Conservation (phyloP, 2,888 invertebrate genomes). For the Icerya purchasi region DNA sequence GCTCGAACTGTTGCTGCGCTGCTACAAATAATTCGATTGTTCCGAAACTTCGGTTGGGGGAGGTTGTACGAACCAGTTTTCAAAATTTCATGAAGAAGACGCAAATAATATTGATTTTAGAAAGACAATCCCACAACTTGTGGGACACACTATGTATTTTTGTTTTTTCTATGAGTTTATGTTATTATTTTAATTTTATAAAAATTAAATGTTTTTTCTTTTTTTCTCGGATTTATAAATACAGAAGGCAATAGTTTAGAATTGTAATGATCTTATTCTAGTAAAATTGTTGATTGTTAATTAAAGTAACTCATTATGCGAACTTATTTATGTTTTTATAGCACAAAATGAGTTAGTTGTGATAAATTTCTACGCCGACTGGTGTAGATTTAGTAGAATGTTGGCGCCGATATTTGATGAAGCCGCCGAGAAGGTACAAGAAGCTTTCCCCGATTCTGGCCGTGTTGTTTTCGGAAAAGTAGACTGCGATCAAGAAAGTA, state of each 20-base stretch:
- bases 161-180: no score
- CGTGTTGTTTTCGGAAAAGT: slow-evolving; percentile 87
- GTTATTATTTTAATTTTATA: no score
- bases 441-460: slow-evolving; percentile 47
- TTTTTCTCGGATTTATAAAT: neutral
- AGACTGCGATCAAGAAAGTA: slow-evolving; percentile 83
- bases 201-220: neutral
- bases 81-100: no score
- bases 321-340: slow-evolving; percentile 30
- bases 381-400: slow-evolving; percentile 97
- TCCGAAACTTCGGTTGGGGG: no score
- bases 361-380: slow-evolving; percentile 98
- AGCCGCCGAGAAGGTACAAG: slow-evolving; percentile 64
- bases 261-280: neutral
- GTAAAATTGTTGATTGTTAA: neutral
- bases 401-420: slow-evolving; percentile 92
- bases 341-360: slow-evolving; percentile 91
- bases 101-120: no score
- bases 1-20: no score
- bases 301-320: neutral
- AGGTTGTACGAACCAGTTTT: no score
- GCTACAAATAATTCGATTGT: no score
- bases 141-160: no score
- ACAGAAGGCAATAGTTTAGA: slow-evolving; percentile 23
- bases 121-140: no score